phyloP scores from a whole-genome alignment of 2,797 vertebrate genomes.

The Phrynocephalus vlangalii region DNA sequence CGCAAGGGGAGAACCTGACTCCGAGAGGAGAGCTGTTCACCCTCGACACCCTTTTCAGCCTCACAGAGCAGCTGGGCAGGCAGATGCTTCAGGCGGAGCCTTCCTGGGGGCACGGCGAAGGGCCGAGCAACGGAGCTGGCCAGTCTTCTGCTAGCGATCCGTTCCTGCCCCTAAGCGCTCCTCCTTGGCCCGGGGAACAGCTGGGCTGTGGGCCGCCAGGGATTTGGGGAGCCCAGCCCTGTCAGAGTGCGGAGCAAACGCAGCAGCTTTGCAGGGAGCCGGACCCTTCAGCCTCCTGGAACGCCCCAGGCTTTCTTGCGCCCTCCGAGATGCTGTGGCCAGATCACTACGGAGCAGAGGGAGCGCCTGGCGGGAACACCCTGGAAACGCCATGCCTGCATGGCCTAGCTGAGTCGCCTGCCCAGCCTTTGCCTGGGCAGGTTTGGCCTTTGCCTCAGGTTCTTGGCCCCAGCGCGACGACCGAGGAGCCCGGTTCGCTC shows the following conservation, averaged over 20 bases:
- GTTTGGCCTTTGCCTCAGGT: not conserved
- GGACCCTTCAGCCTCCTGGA: not conserved
- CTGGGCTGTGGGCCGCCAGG: not conserved
- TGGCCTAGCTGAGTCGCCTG: not conserved
- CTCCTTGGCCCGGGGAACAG: not conserved
- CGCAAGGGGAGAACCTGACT: not conserved
- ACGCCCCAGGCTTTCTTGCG: not conserved
- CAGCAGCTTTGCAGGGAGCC: not conserved
- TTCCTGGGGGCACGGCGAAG: not conserved
- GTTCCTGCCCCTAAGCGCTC: not conserved
- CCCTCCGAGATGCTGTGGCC: not conserved
- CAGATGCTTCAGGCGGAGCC: no score
- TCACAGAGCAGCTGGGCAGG: not conserved
- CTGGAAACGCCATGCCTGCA: not conserved
- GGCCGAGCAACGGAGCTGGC: not conserved
- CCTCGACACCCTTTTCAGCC: not conserved
- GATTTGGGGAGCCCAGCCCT: not conserved
- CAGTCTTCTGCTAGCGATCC: not conserved
- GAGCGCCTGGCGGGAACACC: conserved; percentile 8
- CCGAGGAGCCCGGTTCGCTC: not conserved
- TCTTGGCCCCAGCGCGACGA: not conserved
- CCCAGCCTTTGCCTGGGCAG: not conserved
- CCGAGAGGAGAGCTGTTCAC: conserved; percentile 1
- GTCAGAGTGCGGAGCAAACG: not conserved
- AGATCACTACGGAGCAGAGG: not conserved